Percentiles rank a stretch among this genome's conserved stretches.
Evolutionary conservation across 2,113 vertebrate genomes (phyloP).

Genomic region (Tetrao urogallus): DNA sequence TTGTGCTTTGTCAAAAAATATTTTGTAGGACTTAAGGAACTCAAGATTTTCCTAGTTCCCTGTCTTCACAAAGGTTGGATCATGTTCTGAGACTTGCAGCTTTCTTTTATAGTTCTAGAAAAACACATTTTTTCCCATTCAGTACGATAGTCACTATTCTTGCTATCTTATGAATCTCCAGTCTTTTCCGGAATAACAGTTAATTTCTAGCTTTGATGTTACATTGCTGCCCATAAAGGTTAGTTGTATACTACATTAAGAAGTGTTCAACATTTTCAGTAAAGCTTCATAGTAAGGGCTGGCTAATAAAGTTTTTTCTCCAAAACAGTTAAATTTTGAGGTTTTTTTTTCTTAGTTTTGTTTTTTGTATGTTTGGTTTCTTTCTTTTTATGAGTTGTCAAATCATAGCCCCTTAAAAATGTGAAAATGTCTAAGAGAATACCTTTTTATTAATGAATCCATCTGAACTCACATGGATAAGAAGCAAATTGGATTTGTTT

Average conservation of each 20-base stretch:
- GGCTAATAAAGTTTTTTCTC: background rate
- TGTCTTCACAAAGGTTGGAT: background rate
- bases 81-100: background rate
- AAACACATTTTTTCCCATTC: background rate
- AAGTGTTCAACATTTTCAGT: background rate
- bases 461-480: background rate
- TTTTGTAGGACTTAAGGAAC: background rate
- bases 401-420: background rate
- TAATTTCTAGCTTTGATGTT: slow-evolving; percentile 3
- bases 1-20: background rate
- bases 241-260: background rate
- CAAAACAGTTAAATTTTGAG: background rate
- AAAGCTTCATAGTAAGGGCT: background rate
- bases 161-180: background rate
- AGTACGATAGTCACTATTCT: background rate
- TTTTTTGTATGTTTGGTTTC: background rate
- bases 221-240: background rate
- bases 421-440: background rate
- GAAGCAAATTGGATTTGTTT: background rate
- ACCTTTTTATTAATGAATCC: background rate
- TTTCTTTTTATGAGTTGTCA: background rate
- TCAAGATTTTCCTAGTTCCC: background rate
- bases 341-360: background rate
- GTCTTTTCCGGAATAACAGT: background rate
- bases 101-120: background rate